These are phyloP conservation scores for Hippoglossus stenolepis DNA, from an alignment of 2,113 vertebrate species.

Conservation along the genomic window DNA sequence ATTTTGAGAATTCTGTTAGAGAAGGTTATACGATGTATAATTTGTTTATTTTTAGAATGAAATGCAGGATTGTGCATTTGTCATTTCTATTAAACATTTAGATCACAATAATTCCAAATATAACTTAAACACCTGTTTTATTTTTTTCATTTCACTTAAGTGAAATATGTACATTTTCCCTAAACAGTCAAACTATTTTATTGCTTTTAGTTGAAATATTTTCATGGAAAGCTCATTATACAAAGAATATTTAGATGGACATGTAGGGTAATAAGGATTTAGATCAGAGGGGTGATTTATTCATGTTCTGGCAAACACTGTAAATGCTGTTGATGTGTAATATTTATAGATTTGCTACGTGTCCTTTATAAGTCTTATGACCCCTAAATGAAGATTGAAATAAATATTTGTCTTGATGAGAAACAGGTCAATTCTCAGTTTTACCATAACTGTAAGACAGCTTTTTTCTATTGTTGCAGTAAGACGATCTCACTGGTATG, in stretches of 20 bases:
- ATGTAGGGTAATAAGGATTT: slow-evolving; percentile 11
- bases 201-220: slow-evolving; percentile 56
- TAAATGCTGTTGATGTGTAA: slow-evolving; percentile 30
- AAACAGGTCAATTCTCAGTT: background rate
- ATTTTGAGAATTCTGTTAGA: too few species aligned
- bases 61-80: slow-evolving; percentile 26
- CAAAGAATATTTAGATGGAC: slow-evolving; percentile 23
- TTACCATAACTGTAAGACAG: background rate
- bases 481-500: too few species aligned
- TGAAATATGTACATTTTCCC: slow-evolving; percentile 54
- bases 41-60: slow-evolving; percentile 57
- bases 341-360: too few species aligned
- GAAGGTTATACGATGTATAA: slow-evolving; percentile 37
- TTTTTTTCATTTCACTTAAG: slow-evolving; percentile 48
- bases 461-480: background rate
- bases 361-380: slow-evolving; percentile 8
- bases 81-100: slow-evolving; percentile 39
- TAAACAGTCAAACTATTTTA: slow-evolving; percentile 52
- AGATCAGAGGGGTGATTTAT: background rate
- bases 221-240: slow-evolving; percentile 50
- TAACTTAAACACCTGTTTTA: slow-evolving; percentile 20
- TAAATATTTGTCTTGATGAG: background rate
- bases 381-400: background rate
- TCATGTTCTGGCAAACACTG: slow-evolving; percentile 16
- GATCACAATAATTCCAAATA: slow-evolving; percentile 18